Evolutionary conservation across 2,888 invertebrate genomes (phyloP).

Genomic region (Geophilus truncorum): DNA sequence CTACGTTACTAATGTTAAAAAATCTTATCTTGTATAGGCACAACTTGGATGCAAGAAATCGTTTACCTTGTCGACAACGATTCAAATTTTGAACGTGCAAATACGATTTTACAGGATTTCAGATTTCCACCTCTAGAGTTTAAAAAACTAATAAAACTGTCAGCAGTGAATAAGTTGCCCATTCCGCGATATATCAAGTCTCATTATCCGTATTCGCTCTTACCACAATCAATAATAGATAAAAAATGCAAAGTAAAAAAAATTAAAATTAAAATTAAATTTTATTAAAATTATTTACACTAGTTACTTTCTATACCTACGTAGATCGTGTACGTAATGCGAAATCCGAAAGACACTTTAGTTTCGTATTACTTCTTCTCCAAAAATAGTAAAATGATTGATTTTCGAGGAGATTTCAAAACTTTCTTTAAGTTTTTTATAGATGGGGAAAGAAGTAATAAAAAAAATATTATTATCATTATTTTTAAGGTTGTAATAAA

Average conservation of each 20-base stretch:
- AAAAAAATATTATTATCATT: no score
- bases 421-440: conserved; percentile 1
- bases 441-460: not conserved
- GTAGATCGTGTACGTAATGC: conserved; percentile 74
- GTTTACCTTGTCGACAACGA: conserved; percentile 81
- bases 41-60: conserved; percentile 93
- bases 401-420: not conserved
- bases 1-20: no score
- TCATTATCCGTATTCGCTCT: conserved; percentile 68
- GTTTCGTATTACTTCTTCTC: conserved; percentile 77
- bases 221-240: conserved; percentile 51
- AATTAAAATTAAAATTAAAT: not conserved
- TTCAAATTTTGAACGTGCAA: conserved; percentile 69
- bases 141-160: conserved; percentile 40
- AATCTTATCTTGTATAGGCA: no score
- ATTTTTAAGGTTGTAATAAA: no score
- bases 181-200: conserved; percentile 62
- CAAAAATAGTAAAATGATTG: conserved; percentile 55
- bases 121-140: conserved; percentile 70
- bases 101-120: conserved; percentile 57
- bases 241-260: conserved; percentile 38
- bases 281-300: not conserved
- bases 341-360: conserved; percentile 79
- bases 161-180: conserved; percentile 36
- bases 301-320: not conserved